phyloP scores from a whole-genome alignment of 92 coral and sea anemone genomes.

The Umimayanthus kanabou region DNA sequence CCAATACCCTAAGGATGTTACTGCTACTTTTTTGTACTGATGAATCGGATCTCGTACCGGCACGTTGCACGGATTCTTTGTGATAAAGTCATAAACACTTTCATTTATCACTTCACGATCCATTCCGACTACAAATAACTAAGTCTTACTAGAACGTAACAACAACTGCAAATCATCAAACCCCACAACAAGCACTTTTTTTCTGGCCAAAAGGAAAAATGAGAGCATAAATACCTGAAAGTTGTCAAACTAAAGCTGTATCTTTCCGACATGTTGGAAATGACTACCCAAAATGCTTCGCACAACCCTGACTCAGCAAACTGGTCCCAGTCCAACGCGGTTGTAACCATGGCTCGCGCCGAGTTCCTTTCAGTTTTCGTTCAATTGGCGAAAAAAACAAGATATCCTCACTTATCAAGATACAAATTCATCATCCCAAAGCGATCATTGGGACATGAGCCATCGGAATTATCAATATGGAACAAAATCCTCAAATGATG shows the following conservation, averaged over 20 bases:
- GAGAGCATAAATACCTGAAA: slow-evolving; percentile 77
- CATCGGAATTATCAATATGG: not conserved
- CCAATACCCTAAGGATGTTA: no score
- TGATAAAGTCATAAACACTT: not conserved
- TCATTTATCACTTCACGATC: not conserved
- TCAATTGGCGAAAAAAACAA: no score
- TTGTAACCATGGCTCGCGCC: not conserved
- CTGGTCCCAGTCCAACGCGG: slow-evolving; percentile 49
- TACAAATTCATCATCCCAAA: no score
- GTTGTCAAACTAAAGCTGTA: slow-evolving; percentile 99
- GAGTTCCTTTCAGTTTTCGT: no score
- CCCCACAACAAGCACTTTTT: not conserved
- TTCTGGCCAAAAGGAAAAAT: slow-evolving; percentile 2
- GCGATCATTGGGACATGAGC: not conserved
- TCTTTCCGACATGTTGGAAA: slow-evolving; percentile 96
- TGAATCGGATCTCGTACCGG: no score
- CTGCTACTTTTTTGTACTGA: no score
- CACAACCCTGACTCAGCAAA: slow-evolving; percentile 75
- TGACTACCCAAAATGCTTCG: slow-evolving; percentile 75
- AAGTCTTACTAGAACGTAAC: not conserved
- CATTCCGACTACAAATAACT: not conserved
- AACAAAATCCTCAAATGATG: not conserved
- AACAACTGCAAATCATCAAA: not conserved
- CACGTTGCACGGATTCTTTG: no score
- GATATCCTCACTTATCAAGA: no score